Conservation (phyloP, 2,888 invertebrate species). For the Ophonus ardosiacus region DNA sequence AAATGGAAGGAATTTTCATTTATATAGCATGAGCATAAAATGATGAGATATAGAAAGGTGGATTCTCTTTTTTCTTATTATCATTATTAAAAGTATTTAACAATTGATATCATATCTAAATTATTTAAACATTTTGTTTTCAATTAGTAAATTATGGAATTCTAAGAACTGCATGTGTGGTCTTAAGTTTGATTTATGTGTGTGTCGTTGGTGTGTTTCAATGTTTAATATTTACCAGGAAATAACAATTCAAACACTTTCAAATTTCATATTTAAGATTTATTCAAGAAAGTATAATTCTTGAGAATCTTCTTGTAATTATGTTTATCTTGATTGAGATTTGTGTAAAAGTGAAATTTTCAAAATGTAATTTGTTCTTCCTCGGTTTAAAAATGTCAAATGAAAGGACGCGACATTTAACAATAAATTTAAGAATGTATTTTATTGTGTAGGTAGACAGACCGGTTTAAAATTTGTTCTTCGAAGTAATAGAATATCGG, state of each 20-base stretch:
- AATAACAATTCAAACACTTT: constrained; percentile 5
- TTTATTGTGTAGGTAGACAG: not conserved
- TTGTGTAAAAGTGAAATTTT: constrained; percentile 29
- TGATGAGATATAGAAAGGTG: not conserved
- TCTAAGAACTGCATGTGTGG: not conserved
- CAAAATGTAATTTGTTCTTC: constrained; percentile 3
- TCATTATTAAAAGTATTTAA: no score
- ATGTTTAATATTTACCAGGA: not conserved
- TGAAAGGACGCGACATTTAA: constrained; percentile 20
- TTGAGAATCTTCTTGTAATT: constrained; percentile 7
- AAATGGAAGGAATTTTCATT: not conserved
- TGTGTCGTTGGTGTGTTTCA: not conserved
- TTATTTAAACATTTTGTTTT: no score
- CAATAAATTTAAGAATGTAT: not conserved
- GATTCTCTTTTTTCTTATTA: no score
- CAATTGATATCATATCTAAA: no score
- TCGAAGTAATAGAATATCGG: no score
- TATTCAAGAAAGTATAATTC: constrained; percentile 26
- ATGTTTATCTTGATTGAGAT: constrained; percentile 33
- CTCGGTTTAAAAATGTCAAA: constrained; percentile 11
- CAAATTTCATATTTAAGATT: constrained; percentile 33
- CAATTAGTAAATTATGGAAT: no score
- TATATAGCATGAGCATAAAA: not conserved
- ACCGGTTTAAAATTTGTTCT: constrained; percentile 8
- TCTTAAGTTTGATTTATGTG: not conserved